These are phyloP conservation scores for Aurelia coerulea DNA, from an alignment of 30 jellyfish, hydroid and myxozoan species.

Conservation along the genomic window DNA sequence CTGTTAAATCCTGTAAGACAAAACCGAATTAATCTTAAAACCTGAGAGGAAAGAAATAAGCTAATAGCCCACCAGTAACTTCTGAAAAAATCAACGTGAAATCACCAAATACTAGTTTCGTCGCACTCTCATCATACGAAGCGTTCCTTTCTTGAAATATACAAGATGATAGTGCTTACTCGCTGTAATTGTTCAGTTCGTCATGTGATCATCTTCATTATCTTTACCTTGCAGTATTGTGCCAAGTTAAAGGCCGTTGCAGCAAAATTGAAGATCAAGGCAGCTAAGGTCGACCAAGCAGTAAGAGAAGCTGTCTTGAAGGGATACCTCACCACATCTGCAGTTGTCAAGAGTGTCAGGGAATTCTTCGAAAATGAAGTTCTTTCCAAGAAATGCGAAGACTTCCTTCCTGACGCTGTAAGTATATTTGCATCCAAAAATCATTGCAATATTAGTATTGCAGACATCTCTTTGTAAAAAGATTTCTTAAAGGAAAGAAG, in stretches of 20 bases:
- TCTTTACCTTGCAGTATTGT: slow-evolving; percentile 1
- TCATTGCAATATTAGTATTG: neutral
- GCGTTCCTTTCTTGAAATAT: too few relatives aligned
- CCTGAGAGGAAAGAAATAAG: too few relatives aligned
- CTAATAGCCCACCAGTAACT: too few relatives aligned
- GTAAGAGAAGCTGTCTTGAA: slow-evolving; percentile 67
- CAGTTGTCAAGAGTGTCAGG: slow-evolving; percentile 29
- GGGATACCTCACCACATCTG: slow-evolving; percentile 67
- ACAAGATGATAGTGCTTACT: too few relatives aligned
- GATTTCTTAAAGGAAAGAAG: neutral
- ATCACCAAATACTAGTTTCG: too few relatives aligned
- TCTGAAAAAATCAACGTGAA: too few relatives aligned
- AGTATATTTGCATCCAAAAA: neutral
- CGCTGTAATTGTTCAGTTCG: too few relatives aligned
- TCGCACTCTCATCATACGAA: too few relatives aligned
- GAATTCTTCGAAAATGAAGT: slow-evolving; percentile 62
- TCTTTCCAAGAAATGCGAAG: slow-evolving; percentile 77
- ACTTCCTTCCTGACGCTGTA: slow-evolving; percentile 68
- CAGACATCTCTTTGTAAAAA: neutral
- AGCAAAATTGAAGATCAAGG: slow-evolving; percentile 48
- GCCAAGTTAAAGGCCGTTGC: slow-evolving; percentile 65
- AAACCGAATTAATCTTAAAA: too few relatives aligned
- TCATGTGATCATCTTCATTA: too few relatives aligned
- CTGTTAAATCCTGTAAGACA: too few relatives aligned
- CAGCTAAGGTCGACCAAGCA: slow-evolving; percentile 73